These are phyloP conservation scores for Nymphalis urticae DNA, from an alignment of 2,888 invertebrate species.

Conservation along the genomic window DNA sequence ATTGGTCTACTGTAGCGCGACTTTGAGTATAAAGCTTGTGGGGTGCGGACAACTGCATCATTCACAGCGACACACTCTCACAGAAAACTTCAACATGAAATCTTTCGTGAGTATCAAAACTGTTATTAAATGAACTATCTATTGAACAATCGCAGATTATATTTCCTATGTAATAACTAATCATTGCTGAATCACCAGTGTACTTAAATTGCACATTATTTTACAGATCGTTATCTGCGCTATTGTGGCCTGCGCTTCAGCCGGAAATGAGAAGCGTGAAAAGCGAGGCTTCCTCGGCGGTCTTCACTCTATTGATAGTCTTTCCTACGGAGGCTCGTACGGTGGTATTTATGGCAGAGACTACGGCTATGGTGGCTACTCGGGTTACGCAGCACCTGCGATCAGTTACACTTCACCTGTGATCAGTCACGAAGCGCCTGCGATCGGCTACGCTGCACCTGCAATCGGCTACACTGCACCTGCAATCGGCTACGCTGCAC, in stretches of 20 bases:
- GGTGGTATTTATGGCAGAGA: slow-evolving; percentile 34
- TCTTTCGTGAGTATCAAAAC: slow-evolving; percentile 42
- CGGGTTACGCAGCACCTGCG: too few relatives aligned
- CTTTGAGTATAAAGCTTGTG: not conserved
- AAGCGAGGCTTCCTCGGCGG: slow-evolving; percentile 39
- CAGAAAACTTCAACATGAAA: slow-evolving; percentile 39
- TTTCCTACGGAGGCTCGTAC: slow-evolving; percentile 28
- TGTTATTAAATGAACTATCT: not conserved
- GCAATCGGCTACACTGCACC: not conserved
- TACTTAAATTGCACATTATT: not conserved
- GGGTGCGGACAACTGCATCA: not conserved
- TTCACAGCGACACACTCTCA: not conserved
- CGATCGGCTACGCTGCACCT: not conserved
- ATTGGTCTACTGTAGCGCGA: not conserved
- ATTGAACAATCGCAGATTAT: not conserved
- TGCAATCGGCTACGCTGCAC: not conserved
- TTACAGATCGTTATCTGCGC: slow-evolving; percentile 35
- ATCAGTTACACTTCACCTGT: not conserved
- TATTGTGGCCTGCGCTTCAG: slow-evolving; percentile 33
- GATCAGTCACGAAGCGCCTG: not conserved
- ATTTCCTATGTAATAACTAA: not conserved
- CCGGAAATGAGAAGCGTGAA: slow-evolving; percentile 35
- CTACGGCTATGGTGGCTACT: slow-evolving; percentile 14
- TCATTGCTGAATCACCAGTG: not conserved
- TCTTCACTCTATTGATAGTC: slow-evolving; percentile 22